Conservation (phyloP, 2,888 invertebrate species). For the Morinoia aosen region DNA sequence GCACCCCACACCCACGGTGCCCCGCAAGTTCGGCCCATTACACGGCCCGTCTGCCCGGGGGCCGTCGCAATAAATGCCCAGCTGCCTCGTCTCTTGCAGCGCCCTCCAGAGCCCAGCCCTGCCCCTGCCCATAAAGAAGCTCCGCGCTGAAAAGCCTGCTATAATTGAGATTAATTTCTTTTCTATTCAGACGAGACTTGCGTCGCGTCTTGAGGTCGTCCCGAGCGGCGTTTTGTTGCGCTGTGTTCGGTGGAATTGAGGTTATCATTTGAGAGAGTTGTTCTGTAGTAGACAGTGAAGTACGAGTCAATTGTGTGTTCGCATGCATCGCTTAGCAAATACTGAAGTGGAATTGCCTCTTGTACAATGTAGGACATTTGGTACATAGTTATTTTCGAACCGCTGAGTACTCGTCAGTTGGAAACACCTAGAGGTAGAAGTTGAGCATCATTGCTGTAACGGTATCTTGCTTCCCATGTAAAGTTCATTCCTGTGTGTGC, state of each 20-base stretch:
- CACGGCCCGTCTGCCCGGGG: background rate
- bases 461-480: background rate
- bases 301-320: background rate
- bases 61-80: background rate
- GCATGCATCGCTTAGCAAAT: background rate
- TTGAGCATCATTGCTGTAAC: background rate
- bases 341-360: background rate
- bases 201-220: background rate
- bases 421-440: no score
- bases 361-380: background rate
- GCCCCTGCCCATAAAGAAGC: background rate
- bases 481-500: background rate
- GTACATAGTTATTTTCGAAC: no score
- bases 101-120: background rate
- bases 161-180: conserved; percentile 42
- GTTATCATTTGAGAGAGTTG: background rate
- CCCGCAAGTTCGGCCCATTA: background rate
- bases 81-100: background rate
- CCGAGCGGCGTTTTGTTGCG: background rate
- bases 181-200: background rate
- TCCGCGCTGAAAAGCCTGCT: background rate
- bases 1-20: background rate
- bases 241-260: background rate
- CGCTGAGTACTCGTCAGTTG: no score
- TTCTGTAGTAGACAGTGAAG: background rate